Evolutionary conservation across 2,888 invertebrate genomes (phyloP).

Genomic region (Gerosis bhagava): DNA sequence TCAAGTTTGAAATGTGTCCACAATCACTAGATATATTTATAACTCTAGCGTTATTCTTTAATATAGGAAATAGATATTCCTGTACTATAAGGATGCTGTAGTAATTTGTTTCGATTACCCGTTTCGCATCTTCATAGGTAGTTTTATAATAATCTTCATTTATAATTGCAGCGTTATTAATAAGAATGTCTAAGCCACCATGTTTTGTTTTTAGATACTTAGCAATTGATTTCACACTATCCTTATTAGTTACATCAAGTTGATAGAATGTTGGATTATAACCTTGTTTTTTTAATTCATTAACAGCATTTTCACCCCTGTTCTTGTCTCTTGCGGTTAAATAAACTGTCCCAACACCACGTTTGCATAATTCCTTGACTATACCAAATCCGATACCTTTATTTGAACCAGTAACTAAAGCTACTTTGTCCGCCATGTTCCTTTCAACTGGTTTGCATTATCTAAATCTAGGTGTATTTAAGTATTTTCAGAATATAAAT

Average conservation of each 20-base stretch:
- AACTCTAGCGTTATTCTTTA: constrained; percentile 40
- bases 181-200: constrained; percentile 42
- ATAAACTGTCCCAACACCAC: constrained; percentile 84
- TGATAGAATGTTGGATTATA: constrained; percentile 51
- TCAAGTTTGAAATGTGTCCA: constrained; percentile 40
- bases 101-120: constrained; percentile 41
- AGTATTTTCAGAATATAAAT: too few species aligned
- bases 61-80: constrained; percentile 38
- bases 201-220: constrained; percentile 38
- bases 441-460: too few species aligned
- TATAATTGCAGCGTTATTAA: constrained; percentile 44
- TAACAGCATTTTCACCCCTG: constrained; percentile 78
- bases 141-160: constrained; percentile 30
- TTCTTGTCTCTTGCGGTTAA: constrained; percentile 82
- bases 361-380: constrained; percentile 81
- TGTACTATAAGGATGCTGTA: constrained; percentile 38
- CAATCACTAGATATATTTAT: constrained; percentile 40
- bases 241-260: constrained; percentile 40
- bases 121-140: constrained; percentile 40
- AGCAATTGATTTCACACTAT: constrained; percentile 39
- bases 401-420: constrained; percentile 84
- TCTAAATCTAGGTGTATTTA: too few species aligned
- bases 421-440: constrained; percentile 47
- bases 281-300: constrained; percentile 71
- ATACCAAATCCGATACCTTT: constrained; percentile 86